Evolutionary conservation across 1,140 invertebrate species (phyloP).

Genomic region (Danaus plexippus): DNA sequence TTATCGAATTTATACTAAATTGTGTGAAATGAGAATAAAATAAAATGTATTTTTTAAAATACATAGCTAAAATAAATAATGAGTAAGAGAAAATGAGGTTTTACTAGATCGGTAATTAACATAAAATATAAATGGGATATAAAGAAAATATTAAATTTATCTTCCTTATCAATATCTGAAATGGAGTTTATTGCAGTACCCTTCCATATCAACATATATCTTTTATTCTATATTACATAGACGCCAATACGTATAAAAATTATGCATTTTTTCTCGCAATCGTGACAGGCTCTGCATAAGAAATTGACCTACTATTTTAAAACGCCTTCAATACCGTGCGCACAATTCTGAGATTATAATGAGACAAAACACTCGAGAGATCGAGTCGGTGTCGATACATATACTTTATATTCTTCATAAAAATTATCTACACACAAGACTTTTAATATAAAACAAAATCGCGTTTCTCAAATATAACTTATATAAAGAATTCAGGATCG

Average conservation of each 20-base stretch:
- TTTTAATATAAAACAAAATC: conserved; percentile 61
- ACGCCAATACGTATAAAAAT: conserved; percentile 49
- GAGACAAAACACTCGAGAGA: conserved; percentile 36
- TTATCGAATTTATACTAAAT: too few relatives aligned
- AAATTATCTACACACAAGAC: conserved; percentile 69
- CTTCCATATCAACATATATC: conserved; percentile 49
- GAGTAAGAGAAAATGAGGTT: conserved; percentile 4
- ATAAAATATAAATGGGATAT: conserved; percentile 25
- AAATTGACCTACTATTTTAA: conserved; percentile 34
- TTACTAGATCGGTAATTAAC: conserved; percentile 3
- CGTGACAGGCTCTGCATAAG: conserved; percentile 33
- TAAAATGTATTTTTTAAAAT: too few relatives aligned
- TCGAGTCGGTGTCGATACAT: conserved; percentile 52
- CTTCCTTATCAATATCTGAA: conserved; percentile 51
- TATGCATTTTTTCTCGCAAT: conserved; percentile 43
- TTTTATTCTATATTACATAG: conserved; percentile 51
- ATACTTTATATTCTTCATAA: conserved; percentile 69
- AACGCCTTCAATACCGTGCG: conserved; percentile 21
- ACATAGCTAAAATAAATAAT: too few relatives aligned
- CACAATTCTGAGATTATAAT: conserved; percentile 19
- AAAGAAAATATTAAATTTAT: conserved; percentile 52
- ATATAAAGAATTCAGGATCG: conserved; percentile 44
- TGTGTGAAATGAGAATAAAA: too few relatives aligned
- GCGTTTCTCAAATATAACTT: conserved; percentile 58
- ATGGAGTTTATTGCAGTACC: conserved; percentile 59